Percentiles rank a stretch among this genome's conserved stretches.
phyloP scores from a whole-genome alignment of 2,113 vertebrate species.

The Mormoops blainvillei region DNA sequence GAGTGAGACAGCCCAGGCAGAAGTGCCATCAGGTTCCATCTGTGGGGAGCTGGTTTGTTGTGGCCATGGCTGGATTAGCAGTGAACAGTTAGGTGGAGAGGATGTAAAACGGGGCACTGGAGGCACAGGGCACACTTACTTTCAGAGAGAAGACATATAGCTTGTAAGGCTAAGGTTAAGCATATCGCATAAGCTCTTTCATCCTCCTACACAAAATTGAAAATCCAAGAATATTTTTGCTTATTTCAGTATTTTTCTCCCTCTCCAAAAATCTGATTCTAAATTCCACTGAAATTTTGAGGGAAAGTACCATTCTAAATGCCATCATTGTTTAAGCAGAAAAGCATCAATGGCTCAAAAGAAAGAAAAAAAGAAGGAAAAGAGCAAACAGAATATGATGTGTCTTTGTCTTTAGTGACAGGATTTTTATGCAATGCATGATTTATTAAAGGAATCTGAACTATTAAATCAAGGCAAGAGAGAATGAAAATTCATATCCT shows the following conservation, averaged over 20 bases:
- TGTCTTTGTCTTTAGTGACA: constrained; percentile 52
- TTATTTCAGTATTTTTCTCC: neutral
- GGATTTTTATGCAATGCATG: constrained; percentile 51
- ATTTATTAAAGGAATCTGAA: constrained; percentile 67
- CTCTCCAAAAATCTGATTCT: neutral
- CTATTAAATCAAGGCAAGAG: constrained; percentile 60
- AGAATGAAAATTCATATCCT: constrained; percentile 74
- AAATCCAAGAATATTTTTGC: neutral
- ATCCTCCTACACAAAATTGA: neutral
- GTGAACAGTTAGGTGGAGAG: neutral
- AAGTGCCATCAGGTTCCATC: neutral
- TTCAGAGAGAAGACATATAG: neutral
- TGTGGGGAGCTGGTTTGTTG: neutral
- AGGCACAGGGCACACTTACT: neutral
- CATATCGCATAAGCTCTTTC: neutral
- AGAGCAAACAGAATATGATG: constrained; percentile 4
- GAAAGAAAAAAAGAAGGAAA: neutral
- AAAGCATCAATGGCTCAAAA: neutral
- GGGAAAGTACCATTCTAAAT: neutral
- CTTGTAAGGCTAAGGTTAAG: neutral
- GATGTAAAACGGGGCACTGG: neutral
- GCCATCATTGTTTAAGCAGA: neutral
- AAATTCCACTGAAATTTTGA: neutral
- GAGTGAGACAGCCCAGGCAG: neutral
- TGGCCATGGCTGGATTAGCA: neutral